phyloP scores from a whole-genome alignment of 2,113 vertebrate genomes.

The Malurus elegans region DNA sequence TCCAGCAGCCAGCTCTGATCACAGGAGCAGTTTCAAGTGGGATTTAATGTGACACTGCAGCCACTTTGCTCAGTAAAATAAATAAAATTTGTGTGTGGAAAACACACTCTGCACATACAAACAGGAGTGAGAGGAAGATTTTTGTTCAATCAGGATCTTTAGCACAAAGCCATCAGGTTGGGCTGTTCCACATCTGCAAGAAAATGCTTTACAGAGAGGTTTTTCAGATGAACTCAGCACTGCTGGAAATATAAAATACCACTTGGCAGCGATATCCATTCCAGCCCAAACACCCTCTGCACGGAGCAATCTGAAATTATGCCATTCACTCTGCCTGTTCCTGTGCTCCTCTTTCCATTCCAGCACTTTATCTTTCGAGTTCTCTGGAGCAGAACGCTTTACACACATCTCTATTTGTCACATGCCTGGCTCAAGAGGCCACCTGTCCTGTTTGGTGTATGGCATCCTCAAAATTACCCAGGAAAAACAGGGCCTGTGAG shows the following conservation, averaged over 20 bases:
- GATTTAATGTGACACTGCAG: background rate
- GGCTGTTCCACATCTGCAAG: background rate
- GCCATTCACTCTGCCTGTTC: background rate
- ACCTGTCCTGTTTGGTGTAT: background rate
- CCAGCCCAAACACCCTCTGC: background rate
- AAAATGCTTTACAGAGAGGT: background rate
- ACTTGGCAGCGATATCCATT: background rate
- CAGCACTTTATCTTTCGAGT: background rate
- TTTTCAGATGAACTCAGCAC: background rate
- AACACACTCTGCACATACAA: background rate
- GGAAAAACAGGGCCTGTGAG: accelerated
- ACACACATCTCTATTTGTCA: background rate
- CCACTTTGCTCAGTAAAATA: background rate
- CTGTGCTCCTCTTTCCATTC: background rate
- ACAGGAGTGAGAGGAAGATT: background rate
- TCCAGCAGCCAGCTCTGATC: background rate
- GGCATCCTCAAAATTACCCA: background rate
- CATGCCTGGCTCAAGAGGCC: background rate
- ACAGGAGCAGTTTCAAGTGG: background rate
- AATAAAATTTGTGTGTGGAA: background rate
- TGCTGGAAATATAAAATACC: accelerated
- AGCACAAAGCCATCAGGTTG: background rate
- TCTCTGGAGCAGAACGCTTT: background rate
- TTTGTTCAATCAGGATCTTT: background rate
- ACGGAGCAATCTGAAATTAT: background rate